These are phyloP conservation scores for Pelvicachromis taeniatus DNA, from an alignment of 2,113 vertebrate species.

Conservation along the genomic window DNA sequence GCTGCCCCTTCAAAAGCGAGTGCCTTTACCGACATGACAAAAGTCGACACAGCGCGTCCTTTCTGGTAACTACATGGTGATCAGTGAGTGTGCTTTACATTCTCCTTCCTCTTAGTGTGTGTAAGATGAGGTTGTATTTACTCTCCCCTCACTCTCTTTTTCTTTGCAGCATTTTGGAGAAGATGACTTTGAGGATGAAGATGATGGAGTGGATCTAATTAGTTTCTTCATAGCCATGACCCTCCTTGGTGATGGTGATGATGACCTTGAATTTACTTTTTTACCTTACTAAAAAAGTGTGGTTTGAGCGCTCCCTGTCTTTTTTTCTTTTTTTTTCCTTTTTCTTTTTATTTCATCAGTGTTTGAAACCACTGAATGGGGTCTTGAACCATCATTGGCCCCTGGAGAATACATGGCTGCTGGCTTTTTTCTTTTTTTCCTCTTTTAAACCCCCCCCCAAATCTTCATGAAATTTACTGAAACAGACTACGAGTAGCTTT, in stretches of 20 bases:
- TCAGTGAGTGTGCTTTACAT: not conserved
- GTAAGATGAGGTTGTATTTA: not conserved
- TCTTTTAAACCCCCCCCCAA: not conserved
- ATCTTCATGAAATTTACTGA: not conserved
- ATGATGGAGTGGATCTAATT: slow-evolving; percentile 50
- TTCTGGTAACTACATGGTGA: slow-evolving; percentile 32
- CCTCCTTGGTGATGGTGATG: slow-evolving; percentile 23
- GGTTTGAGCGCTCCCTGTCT: not conserved
- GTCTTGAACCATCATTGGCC: not conserved
- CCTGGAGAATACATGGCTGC: not conserved
- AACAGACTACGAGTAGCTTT: not conserved
- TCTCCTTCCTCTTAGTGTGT: not conserved
- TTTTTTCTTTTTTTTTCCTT: fast-evolving
- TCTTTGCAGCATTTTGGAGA: slow-evolving; percentile 27
- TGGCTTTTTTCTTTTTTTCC: not conserved
- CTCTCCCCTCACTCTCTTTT: not conserved
- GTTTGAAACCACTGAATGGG: not conserved
- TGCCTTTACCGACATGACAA: slow-evolving; percentile 82
- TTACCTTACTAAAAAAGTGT: slow-evolving; percentile 5
- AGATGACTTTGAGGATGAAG: slow-evolving; percentile 57
- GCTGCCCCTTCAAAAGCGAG: slow-evolving; percentile 83
- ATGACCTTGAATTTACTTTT: slow-evolving; percentile 8
- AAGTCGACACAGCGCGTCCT: slow-evolving; percentile 2
- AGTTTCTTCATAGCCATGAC: slow-evolving; percentile 66
- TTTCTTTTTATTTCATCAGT: not conserved